These are phyloP conservation scores for Erannis defoliaria DNA, from an alignment of 2,888 invertebrate genomes.

Conservation along the genomic window DNA sequence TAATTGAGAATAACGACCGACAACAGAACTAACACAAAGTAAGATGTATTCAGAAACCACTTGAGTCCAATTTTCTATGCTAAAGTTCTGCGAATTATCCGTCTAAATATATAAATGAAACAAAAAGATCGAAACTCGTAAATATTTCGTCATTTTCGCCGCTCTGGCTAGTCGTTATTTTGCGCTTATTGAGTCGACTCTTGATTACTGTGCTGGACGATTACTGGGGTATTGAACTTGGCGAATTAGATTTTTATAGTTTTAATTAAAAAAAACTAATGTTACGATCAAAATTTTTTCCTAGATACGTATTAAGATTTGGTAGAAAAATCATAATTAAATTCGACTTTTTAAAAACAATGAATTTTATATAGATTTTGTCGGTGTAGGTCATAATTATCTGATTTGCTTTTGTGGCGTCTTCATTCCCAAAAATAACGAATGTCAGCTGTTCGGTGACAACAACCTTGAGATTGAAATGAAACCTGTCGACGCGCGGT, in stretches of 20 bases:
- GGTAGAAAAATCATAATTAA: conserved; percentile 15
- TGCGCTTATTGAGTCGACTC: conserved; percentile 73
- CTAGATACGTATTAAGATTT: conserved; percentile 31
- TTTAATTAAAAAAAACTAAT: no score
- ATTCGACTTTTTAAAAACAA: conserved; percentile 5
- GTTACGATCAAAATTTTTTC: no score
- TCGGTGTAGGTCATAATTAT: not conserved
- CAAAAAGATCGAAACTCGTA: conserved; percentile 74
- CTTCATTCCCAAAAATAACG: conserved; percentile 35
- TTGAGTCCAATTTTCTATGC: conserved; percentile 65
- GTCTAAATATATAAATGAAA: conserved; percentile 68
- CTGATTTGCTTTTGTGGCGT: conserved; percentile 18
- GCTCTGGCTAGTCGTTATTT: conserved; percentile 72
- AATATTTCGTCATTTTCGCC: conserved; percentile 78
- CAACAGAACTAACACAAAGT: conserved; percentile 58
- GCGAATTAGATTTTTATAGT: conserved; percentile 54
- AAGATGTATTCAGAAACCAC: conserved; percentile 55
- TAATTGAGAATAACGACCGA: conserved; percentile 62
- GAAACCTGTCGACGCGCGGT: conserved; percentile 59
- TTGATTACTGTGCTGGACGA: conserved; percentile 70
- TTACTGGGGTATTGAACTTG: conserved; percentile 77
- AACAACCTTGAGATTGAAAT: conserved; percentile 59
- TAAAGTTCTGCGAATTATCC: conserved; percentile 55
- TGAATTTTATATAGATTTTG: not conserved
- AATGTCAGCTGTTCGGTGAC: conserved; percentile 58